phyloP scores from a whole-genome alignment of 64 coral and sea anemone genomes.

The Dendronephthya gigantea region DNA sequence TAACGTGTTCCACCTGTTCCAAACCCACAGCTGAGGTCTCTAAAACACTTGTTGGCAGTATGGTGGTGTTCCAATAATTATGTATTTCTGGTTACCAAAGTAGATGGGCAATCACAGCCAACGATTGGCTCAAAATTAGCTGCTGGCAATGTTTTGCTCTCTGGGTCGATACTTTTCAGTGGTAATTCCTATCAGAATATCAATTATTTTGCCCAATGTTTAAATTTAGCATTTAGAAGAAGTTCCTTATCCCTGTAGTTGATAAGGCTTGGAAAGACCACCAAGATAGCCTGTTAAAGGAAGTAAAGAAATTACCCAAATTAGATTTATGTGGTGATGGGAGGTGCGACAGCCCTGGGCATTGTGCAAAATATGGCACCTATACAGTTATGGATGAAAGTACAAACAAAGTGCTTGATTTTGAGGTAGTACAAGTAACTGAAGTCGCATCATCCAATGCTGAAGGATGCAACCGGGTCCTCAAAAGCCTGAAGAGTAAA shows the following conservation, averaged over 20 bases:
- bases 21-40: not conserved
- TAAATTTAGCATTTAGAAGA: not conserved
- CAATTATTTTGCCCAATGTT: not conserved
- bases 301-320: not conserved
- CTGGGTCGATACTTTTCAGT: not conserved
- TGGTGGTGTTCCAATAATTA: not conserved
- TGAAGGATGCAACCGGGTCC: no score
- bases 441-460: conserved; percentile 46
- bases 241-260: not conserved
- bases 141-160: not conserved
- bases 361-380: conserved; percentile 38
- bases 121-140: not conserved
- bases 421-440: conserved; percentile 18
- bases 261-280: not conserved
- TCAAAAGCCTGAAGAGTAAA: no score
- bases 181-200: not conserved
- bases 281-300: not conserved
- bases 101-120: not conserved
- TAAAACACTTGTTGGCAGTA: not conserved
- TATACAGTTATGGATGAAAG: conserved; percentile 20
- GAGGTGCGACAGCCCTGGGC: conserved; percentile 45
- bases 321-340: not conserved
- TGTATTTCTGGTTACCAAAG: not conserved
- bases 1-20: not conserved
- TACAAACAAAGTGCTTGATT: not conserved